phyloP scores from a whole-genome alignment of 2,888 invertebrate species.

The Bombyx huttoni region DNA sequence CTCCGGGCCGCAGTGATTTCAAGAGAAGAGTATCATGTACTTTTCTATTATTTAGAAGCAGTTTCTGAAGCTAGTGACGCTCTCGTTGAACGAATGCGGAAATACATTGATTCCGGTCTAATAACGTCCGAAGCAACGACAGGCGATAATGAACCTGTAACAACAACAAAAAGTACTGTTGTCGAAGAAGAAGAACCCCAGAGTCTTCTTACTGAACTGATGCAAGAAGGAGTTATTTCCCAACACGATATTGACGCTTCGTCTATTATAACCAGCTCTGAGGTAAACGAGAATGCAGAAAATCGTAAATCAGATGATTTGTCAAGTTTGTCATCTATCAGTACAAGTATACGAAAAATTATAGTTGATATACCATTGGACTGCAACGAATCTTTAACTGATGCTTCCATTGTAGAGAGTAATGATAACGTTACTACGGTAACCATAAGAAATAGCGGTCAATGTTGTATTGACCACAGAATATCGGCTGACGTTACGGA shows the following conservation, averaged over 20 bases:
- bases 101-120: slow-evolving; percentile 64
- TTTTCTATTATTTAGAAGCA: slow-evolving; percentile 67
- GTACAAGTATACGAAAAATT: slow-evolving; percentile 43
- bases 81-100: slow-evolving; percentile 60
- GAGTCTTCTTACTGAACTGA: slow-evolving; percentile 55
- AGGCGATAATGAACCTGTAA: slow-evolving; percentile 22
- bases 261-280: slow-evolving; percentile 44
- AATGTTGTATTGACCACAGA: slow-evolving; percentile 60
- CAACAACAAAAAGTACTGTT: slow-evolving; percentile 16
- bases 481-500: slow-evolving; percentile 59
- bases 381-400: slow-evolving; percentile 42
- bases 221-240: slow-evolving; percentile 58
- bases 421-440: slow-evolving; percentile 54
- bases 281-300: slow-evolving; percentile 37
- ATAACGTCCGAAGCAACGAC: slow-evolving; percentile 34
- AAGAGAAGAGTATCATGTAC: slow-evolving; percentile 65
- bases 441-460: slow-evolving; percentile 46
- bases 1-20: slow-evolving; percentile 62
- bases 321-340: slow-evolving; percentile 42
- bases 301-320: slow-evolving; percentile 48
- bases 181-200: slow-evolving; percentile 36
- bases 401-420: slow-evolving; percentile 43
- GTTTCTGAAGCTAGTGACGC: slow-evolving; percentile 64
- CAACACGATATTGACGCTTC: slow-evolving; percentile 59
- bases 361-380: slow-evolving; percentile 56